These are phyloP conservation scores for Melopsittacus undulatus DNA, from an alignment of 2,797 vertebrate genomes.

Conservation along the genomic window DNA sequence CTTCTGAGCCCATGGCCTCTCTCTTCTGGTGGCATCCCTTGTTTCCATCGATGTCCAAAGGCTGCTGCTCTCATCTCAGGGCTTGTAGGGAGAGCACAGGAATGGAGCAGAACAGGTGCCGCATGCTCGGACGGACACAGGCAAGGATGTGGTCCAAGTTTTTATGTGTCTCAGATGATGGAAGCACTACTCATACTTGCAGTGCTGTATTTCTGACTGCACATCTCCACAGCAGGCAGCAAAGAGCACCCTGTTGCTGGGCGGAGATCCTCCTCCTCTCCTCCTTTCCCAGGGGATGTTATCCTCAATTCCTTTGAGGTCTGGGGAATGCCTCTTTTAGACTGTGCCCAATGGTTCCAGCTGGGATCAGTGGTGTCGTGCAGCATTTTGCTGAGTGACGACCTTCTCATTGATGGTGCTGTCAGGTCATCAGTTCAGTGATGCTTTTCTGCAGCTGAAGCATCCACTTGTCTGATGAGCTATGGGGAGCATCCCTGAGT, in stretches of 20 bases:
- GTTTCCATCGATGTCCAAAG: not conserved
- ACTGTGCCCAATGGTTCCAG: accelerated
- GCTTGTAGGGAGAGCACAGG: accelerated
- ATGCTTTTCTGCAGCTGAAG: not conserved
- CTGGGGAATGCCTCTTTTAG: not conserved
- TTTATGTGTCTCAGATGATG: accelerated
- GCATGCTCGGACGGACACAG: no score
- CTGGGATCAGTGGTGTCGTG: accelerated
- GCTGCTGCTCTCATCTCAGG: not conserved
- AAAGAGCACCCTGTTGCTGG: not conserved
- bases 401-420: accelerated
- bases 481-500: not conserved
- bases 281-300: not conserved
- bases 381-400: not conserved
- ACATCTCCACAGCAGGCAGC: not conserved
- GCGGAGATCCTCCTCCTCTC: not conserved
- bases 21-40: not conserved
- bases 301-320: not conserved
- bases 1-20: not conserved
- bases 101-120: not conserved
- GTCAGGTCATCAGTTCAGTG: not conserved
- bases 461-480: not conserved
- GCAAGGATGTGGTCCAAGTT: not conserved
- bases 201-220: not conserved
- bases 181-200: not conserved